Base-by-base conservation (phyloP, 2,113 vertebrate genomes). In the Ploceus nigricollis region DNA sequence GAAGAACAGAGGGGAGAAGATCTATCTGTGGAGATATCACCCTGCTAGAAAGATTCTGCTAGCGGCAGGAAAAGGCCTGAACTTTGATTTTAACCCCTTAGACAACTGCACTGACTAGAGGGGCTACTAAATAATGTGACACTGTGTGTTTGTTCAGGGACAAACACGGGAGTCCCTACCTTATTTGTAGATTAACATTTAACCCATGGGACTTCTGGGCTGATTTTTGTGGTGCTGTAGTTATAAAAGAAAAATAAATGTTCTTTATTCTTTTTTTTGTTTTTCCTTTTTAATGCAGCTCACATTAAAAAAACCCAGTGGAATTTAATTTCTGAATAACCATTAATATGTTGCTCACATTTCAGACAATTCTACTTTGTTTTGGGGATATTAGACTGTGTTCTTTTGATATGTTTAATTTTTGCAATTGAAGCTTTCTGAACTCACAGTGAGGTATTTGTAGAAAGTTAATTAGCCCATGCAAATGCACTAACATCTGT, bases 371-470 rank as follows among this genome's bases (percentile, higher is more conserved):
- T 64, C 57, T 69, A 69, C 64, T 91, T 78, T 90, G 66, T 68
- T 95, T 94, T 72, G 71, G 50, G 58, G 57, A 53, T 65, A 73
- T 85, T 89, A 72, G 35, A 61, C 50, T 61, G 18, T 73, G 31
- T 82, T 89, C 84, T 82, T 92, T 82, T 93, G 64, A 95, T 92
- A 92, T 45, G 37, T 95, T 88, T 96, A 66, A 58, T 81, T 92
- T 94, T 92, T 94, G 75, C 63, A 89, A 10, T 72, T 93, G 48
- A 89, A 88, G 79, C 81, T 91, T 94, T 94, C 70, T 95, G 78
- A 96, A 95, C 65, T 94, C 85, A 82, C 37, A 61, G 71, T 93
- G 65, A 96, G 88, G 89, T 97, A 89, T 94, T 97, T 93, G 86
- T 45, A 39, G 79, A 85, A 95, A 95, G 39, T 64, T 77, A 96